Evolutionary conservation across 2,888 invertebrate genomes (phyloP).

Genomic region (Drosophila paracracens): DNA sequence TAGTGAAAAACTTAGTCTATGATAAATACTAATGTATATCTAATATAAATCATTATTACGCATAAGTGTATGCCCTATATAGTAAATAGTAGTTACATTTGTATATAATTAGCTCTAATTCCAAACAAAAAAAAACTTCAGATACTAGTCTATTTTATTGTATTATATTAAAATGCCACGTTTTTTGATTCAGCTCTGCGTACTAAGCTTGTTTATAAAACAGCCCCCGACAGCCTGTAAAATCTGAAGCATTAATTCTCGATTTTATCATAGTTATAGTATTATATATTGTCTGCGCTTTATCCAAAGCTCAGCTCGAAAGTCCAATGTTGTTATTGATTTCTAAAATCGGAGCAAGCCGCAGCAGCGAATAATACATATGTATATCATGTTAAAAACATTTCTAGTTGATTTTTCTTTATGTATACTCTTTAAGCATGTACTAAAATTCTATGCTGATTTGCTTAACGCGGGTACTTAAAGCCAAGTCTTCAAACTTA

Average conservation of each 20-base stretch:
- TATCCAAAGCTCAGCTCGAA: conserved; percentile 60
- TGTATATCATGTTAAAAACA: conserved; percentile 65
- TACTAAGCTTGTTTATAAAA: conserved; percentile 76
- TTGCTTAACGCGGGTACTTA: conserved; percentile 64
- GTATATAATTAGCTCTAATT: conserved; percentile 48
- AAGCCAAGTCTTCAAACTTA: conserved; percentile 59
- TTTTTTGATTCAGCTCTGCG: conserved; percentile 61
- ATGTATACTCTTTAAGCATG: conserved; percentile 24
- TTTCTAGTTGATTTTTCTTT: conserved; percentile 51
- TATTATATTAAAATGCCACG: conserved; percentile 34
- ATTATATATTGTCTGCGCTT: conserved; percentile 40
- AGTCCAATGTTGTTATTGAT: conserved; percentile 75
- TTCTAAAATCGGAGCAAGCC: conserved; percentile 68
- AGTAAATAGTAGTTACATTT: conserved; percentile 45
- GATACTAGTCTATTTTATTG: conserved; percentile 66
- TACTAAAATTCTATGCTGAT: conserved; percentile 40
- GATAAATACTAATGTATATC: conserved; percentile 42
- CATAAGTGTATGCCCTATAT: conserved; percentile 29
- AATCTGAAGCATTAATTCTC: conserved; percentile 59
- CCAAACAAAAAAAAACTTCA: conserved; percentile 5
- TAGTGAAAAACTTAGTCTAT: conserved; percentile 64
- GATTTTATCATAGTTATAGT: conserved; percentile 54
- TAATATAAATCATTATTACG: conserved; percentile 40
- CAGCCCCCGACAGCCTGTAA: conserved; percentile 48
- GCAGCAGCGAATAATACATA: conserved; percentile 41